Conservation (phyloP, 53 echinoderm and acorn worm species). For the Zoroaster sp. region DNA sequence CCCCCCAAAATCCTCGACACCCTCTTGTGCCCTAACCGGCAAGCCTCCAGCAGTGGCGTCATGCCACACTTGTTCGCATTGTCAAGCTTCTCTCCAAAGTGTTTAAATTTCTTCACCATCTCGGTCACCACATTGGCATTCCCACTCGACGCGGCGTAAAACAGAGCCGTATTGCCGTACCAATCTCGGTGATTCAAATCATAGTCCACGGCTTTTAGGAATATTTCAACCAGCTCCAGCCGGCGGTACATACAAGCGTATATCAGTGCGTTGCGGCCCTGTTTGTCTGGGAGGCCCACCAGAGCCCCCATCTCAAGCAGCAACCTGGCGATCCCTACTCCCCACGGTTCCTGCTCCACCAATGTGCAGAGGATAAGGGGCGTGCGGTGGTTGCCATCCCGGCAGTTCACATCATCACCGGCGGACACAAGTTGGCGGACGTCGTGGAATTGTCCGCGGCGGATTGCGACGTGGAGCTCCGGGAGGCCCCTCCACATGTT, state of each 20-base stretch:
- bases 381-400: slow-evolving; percentile 65
- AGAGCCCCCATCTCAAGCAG: slow-evolving; percentile 79
- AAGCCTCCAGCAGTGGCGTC: slow-evolving; percentile 87
- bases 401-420: slow-evolving; percentile 71
- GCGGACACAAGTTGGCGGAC: slow-evolving; percentile 67
- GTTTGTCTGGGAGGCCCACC: slow-evolving; percentile 74
- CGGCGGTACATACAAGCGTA: slow-evolving; percentile 75
- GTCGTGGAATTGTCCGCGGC: slow-evolving; percentile 83
- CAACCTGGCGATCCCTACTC: slow-evolving; percentile 82
- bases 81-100: slow-evolving; percentile 69
- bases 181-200: slow-evolving; percentile 81
- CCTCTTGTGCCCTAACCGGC: slow-evolving; percentile 65
- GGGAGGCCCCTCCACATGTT: slow-evolving; percentile 42
- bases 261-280: slow-evolving; percentile 79
- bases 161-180: slow-evolving; percentile 83
- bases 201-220: slow-evolving; percentile 75
- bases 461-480: slow-evolving; percentile 78
- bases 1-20: slow-evolving; percentile 63
- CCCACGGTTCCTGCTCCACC: slow-evolving; percentile 77
- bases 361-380: slow-evolving; percentile 80
- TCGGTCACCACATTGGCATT: slow-evolving; percentile 49
- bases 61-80: slow-evolving; percentile 76
- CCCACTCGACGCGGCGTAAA: slow-evolving; percentile 82
- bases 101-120: slow-evolving; percentile 55
- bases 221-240: slow-evolving; percentile 61